A percentile compares a stretch with the other conserved stretches of the same genome.
These are phyloP conservation scores for Archocentrus centrarchus DNA, from an alignment of 2,113 vertebrate genomes.

Conservation along the genomic window DNA sequence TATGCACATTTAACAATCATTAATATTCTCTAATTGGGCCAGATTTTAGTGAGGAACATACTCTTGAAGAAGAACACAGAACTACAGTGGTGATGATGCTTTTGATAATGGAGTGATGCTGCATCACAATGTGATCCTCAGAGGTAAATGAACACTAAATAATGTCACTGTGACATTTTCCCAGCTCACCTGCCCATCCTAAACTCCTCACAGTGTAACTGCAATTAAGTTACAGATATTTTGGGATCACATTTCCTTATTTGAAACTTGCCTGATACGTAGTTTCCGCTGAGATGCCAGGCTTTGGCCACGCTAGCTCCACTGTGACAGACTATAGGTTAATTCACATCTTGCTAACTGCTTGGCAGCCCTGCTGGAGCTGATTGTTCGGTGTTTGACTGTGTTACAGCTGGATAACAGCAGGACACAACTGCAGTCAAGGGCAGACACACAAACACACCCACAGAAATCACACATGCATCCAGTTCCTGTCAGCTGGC, in stretches of 20 bases:
- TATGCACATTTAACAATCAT: conserved; percentile 93
- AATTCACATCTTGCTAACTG: conserved; percentile 51
- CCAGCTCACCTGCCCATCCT: background rate
- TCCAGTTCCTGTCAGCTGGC: background rate
- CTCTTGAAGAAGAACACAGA: conserved; percentile 25
- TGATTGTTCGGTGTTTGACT: conserved; percentile 58
- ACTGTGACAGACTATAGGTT: background rate
- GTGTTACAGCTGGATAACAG: conserved; percentile 58
- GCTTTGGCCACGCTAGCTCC: background rate
- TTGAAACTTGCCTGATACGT: background rate
- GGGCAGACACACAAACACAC: conserved; percentile 41
- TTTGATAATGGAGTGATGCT: background rate
- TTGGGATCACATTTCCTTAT: background rate
- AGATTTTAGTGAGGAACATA: conserved; percentile 62
- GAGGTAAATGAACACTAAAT: fast-evolving
- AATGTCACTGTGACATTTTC: background rate
- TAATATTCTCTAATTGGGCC: conserved; percentile 93
- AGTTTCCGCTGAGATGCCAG: background rate
- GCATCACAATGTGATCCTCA: background rate
- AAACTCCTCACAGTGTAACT: background rate
- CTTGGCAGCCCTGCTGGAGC: conserved; percentile 42
- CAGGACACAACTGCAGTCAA: conserved; percentile 54
- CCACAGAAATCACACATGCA: conserved; percentile 8
- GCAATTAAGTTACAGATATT: background rate
- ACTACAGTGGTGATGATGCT: background rate